Evolutionary conservation across 2,888 invertebrate species (phyloP), one percentile per base, ranked within the genome.

Genomic region (Dendrolimus houi): DNA sequence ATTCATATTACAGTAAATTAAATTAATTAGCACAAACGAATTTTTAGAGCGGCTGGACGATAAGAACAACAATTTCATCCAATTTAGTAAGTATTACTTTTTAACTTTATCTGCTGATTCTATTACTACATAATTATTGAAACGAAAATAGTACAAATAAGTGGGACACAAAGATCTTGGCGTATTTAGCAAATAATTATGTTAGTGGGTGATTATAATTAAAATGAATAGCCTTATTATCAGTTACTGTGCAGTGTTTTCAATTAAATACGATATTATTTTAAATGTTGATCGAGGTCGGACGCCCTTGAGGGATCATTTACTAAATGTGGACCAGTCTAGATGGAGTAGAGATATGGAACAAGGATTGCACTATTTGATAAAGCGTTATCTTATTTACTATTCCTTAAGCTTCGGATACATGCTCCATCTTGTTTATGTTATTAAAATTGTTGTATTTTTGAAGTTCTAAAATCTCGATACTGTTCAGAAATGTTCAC

Each of bases 241-340:
- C 59, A 61, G 56, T 59, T 54, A 52, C 57, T 53, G 55, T 58
- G 60, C 42, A 58, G 56, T 61, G 58, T 57, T 56, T 56, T 62
- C 62, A 62, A 63, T 63, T 65, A 60, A 57, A 57, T 64, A 58
- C 56, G 53, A 59, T 60, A 57, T 62, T 63, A 64, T 64, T 63
- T 56, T 56, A 58, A 65, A 54, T 55, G 61, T 59, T 62, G 57
- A 52, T 17, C 61, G 65, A 66, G 60, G 65, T 67, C 64, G 60
- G 57, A 55, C 61, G 74, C 66, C 76, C 72, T 76, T 78, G 76
- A 70, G 52, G 58, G 65, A 68, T 64, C 66, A 58, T 67, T 65
- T 60, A 65, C 59, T 58, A 60, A 75, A 76, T 71, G 67, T 72
- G 59, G 71, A 70, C 63, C 70, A 71, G 54, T 12, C 12, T 59